phyloP scores from a whole-genome alignment of 2,797 vertebrate species.

The Lithobates sylvaticus region DNA sequence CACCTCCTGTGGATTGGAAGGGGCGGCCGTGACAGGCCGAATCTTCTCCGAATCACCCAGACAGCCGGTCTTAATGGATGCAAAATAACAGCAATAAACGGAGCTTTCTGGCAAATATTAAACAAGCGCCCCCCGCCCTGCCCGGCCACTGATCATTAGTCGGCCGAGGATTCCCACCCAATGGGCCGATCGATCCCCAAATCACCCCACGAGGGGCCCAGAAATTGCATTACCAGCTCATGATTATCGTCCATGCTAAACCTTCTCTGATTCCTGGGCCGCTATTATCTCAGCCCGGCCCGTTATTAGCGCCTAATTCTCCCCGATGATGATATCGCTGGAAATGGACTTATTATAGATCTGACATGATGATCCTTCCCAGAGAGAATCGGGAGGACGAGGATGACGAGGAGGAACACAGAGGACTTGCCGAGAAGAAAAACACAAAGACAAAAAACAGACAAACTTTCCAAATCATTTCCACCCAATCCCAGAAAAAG shows the following conservation, averaged over 20 bases:
- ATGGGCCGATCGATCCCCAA: not conserved
- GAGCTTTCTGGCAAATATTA: constrained; percentile 42
- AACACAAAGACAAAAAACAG: too few species aligned
- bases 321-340: not conserved
- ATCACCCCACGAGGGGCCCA: not conserved
- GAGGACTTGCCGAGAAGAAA: too few species aligned
- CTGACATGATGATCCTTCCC: too few species aligned
- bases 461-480: too few species aligned
- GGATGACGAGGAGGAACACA: too few species aligned
- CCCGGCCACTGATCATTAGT: not conserved
- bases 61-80: constrained; percentile 65
- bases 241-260: not conserved
- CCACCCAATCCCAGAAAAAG: too few species aligned
- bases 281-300: too few species aligned
- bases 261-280: too few species aligned
- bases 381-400: too few species aligned
- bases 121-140: not conserved
- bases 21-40: constrained; percentile 74
- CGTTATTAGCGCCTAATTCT: not conserved
- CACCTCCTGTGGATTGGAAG: constrained; percentile 75
- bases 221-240: not conserved
- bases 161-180: too few species aligned
- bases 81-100: constrained; percentile 34
- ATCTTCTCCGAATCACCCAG: constrained; percentile 77
- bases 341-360: too few species aligned